These are phyloP conservation scores for Heliconius nattereri DNA, from an alignment of 1,140 invertebrate genomes.

Conservation along the genomic window DNA sequence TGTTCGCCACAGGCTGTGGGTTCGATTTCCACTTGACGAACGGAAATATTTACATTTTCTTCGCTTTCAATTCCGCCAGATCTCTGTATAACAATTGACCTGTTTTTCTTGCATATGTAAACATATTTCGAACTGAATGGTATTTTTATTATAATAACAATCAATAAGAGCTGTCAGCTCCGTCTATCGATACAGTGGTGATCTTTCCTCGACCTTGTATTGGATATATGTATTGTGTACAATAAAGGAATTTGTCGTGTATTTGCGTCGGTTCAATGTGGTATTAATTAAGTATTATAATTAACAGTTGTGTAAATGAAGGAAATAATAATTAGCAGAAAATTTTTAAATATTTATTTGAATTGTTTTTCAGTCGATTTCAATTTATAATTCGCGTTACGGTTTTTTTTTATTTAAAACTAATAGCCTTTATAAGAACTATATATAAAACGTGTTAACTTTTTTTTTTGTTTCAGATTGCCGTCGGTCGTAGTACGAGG, in stretches of 20 bases:
- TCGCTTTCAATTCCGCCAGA: too few species aligned
- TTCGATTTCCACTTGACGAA: too few species aligned
- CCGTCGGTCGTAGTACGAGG: conserved; percentile 93
- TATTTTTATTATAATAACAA: conserved; percentile 13
- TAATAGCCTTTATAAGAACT: not conserved
- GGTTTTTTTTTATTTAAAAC: not conserved
- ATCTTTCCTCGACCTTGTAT: conserved; percentile 43
- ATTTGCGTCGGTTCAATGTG: conserved; percentile 41
- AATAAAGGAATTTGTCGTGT: conserved; percentile 40
- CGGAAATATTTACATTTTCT: too few species aligned
- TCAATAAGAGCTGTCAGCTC: conserved; percentile 4
- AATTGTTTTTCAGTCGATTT: not conserved
- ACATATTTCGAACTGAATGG: not conserved
- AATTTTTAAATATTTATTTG: not conserved
- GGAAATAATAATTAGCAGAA: conserved; percentile 44
- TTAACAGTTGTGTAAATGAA: conserved; percentile 37
- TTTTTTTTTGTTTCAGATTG: conserved; percentile 85
- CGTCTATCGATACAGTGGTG: conserved; percentile 19
- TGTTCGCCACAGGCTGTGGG: too few species aligned
- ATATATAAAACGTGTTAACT: not conserved
- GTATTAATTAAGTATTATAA: conserved; percentile 50
- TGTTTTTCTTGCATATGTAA: conserved; percentile 4
- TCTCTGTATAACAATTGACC: not conserved
- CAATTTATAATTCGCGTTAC: not conserved
- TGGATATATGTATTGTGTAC: conserved; percentile 29